phyloP scores from a whole-genome alignment of 2,113 vertebrate genomes.

The Bubalus kerabau region DNA sequence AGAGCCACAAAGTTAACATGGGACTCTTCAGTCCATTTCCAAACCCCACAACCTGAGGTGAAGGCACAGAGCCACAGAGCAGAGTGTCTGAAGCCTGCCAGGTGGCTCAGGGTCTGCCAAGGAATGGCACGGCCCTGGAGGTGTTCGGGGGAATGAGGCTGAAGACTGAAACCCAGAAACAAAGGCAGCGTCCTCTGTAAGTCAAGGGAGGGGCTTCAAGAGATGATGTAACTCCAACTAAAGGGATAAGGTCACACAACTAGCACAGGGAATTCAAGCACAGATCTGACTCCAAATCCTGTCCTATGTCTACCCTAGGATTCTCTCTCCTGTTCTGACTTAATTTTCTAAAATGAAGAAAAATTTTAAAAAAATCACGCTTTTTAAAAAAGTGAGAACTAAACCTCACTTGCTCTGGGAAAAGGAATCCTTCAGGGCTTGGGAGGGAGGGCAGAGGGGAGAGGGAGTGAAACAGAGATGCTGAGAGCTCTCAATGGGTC shows the following conservation, averaged over 20 bases:
- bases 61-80: not conserved
- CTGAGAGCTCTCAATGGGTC: not conserved
- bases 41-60: not conserved
- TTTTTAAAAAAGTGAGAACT: not conserved
- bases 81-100: not conserved
- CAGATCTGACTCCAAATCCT: not conserved
- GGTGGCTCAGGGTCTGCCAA: not conserved
- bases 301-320: not conserved
- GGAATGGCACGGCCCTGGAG: not conserved
- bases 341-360: not conserved
- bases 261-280: not conserved
- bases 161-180: not conserved
- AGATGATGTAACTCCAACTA: not conserved
- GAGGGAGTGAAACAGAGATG: not conserved
- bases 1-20: not conserved
- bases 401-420: not conserved
- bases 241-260: not conserved
- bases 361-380: not conserved
- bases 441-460: not conserved
- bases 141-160: not conserved
- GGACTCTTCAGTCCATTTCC: not conserved
- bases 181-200: not conserved
- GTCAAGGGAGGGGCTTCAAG: not conserved
- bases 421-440: not conserved
- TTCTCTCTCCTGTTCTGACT: not conserved